Evolutionary conservation across 2,888 invertebrate genomes (phyloP).

Genomic region (Spodoptera littoralis): DNA sequence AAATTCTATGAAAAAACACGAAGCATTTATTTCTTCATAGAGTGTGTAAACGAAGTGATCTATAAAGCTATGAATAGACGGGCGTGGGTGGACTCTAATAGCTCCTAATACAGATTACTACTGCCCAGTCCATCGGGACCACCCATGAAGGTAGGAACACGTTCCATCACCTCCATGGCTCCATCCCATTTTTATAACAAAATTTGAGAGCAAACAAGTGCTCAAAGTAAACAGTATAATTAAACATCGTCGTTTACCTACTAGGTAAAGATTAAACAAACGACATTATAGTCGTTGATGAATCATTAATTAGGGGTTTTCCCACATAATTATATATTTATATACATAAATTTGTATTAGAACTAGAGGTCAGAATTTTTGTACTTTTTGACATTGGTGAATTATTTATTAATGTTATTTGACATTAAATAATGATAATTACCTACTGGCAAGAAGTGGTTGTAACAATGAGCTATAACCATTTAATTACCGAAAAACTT

Average conservation of each 20-base stretch:
- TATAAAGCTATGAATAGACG: slow-evolving; percentile 56
- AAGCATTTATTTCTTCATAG: slow-evolving; percentile 56
- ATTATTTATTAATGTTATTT: too few species aligned
- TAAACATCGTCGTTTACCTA: slow-evolving; percentile 19
- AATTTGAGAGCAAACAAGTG: slow-evolving; percentile 15
- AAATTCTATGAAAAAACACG: slow-evolving; percentile 54
- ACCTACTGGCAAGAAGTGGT: too few species aligned
- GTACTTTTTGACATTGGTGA: too few species aligned
- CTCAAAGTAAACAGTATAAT: slow-evolving; percentile 17
- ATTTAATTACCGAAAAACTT: too few species aligned
- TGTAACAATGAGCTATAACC: too few species aligned
- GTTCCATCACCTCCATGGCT: slow-evolving; percentile 20
- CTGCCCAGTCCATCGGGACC: slow-evolving; percentile 41
- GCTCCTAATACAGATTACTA: slow-evolving; percentile 49
- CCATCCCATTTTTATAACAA: slow-evolving; percentile 25
- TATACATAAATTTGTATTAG: not conserved
- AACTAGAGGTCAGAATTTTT: too few species aligned
- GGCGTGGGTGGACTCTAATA: slow-evolving; percentile 59
- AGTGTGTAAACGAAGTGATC: slow-evolving; percentile 54
- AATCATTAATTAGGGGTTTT: slow-evolving; percentile 34
- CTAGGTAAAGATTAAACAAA: slow-evolving; percentile 9
- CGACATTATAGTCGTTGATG: slow-evolving; percentile 11
- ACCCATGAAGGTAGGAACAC: slow-evolving; percentile 44
- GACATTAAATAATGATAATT: too few species aligned
- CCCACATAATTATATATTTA: slow-evolving; percentile 15